These are phyloP conservation scores for Chalcis sispes DNA, from an alignment of 2,888 invertebrate genomes.

Conservation along the genomic window DNA sequence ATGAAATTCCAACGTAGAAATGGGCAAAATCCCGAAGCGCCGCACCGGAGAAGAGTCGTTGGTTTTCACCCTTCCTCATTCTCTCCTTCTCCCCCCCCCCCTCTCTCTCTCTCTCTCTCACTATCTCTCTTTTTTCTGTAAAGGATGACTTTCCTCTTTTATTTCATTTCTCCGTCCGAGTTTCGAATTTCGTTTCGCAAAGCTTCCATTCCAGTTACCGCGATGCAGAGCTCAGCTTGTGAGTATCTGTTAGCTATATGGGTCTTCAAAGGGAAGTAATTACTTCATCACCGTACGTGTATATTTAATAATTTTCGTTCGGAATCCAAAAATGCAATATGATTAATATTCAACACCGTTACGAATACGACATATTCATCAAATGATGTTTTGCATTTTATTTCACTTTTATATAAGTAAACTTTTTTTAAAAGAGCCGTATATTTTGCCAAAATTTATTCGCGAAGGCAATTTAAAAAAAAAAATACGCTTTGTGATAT, in stretches of 20 bases:
- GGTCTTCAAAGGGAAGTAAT: slow-evolving; percentile 50
- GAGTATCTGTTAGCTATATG: neutral
- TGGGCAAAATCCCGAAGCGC: slow-evolving; percentile 43
- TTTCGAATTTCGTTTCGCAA: slow-evolving; percentile 49
- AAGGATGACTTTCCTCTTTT: slow-evolving; percentile 46
- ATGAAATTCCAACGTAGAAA: slow-evolving; percentile 33
- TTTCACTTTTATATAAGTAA: too few relatives aligned
- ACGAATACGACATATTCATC: too few relatives aligned
- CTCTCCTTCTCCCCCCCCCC: too few relatives aligned
- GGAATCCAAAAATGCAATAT: slow-evolving; percentile 1
- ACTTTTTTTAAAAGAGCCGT: too few relatives aligned
- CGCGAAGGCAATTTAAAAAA: too few relatives aligned
- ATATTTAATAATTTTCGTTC: slow-evolving; percentile 8
- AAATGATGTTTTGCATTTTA: too few relatives aligned
- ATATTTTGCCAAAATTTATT: too few relatives aligned
- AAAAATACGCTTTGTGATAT: too few relatives aligned
- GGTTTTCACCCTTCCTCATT: too few relatives aligned
- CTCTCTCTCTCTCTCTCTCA: too few relatives aligned
- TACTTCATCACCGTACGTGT: slow-evolving; percentile 42
- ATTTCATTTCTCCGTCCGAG: slow-evolving; percentile 47
- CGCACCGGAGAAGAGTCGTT: too few relatives aligned
- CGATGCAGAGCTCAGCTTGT: neutral
- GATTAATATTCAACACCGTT: slow-evolving; percentile 24
- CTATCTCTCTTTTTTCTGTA: too few relatives aligned
- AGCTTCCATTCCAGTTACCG: slow-evolving; percentile 32